A percentile compares a stretch with the other conserved stretches of the same genome.
Conservation (phyloP, 2,113 vertebrate genomes). For the Struthidea cinerea region DNA sequence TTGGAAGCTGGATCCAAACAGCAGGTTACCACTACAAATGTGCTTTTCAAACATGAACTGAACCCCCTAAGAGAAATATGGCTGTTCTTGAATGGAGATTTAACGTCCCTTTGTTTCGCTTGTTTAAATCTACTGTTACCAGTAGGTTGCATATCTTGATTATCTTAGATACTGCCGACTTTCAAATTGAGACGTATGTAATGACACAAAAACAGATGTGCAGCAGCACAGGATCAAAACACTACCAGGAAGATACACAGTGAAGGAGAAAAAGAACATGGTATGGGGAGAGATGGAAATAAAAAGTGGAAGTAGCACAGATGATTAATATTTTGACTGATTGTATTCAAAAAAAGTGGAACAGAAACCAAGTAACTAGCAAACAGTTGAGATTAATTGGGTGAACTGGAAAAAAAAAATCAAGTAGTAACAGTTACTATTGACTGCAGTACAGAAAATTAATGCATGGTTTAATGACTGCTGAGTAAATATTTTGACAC, state of each 20-base stretch:
- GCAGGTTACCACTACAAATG: neutral
- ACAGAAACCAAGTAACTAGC: neutral
- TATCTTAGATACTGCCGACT: neutral
- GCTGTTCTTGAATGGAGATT: neutral
- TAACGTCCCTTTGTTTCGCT: neutral
- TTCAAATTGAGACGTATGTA: rapidly evolving
- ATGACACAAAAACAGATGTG: neutral
- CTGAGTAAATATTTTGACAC: neutral
- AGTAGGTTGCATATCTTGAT: neutral
- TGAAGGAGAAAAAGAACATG: neutral
- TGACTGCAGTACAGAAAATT: neutral
- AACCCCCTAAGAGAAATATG: neutral
- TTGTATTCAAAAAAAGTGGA: neutral
- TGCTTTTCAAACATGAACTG: neutral
- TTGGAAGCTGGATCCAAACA: neutral
- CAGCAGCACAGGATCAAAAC: neutral
- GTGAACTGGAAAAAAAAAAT: neutral
- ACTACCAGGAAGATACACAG: neutral
- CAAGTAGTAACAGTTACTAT: neutral
- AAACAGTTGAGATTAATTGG: neutral
- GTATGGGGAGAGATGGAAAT: neutral
- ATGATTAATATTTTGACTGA: neutral
- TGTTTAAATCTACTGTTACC: neutral
- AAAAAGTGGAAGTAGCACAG: neutral
- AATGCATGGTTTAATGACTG: neutral